Percentiles rank a stretch among this genome's conserved stretches.
Evolutionary conservation across 2,797 vertebrate species (phyloP).

Genomic region (Sebastes minor): DNA sequence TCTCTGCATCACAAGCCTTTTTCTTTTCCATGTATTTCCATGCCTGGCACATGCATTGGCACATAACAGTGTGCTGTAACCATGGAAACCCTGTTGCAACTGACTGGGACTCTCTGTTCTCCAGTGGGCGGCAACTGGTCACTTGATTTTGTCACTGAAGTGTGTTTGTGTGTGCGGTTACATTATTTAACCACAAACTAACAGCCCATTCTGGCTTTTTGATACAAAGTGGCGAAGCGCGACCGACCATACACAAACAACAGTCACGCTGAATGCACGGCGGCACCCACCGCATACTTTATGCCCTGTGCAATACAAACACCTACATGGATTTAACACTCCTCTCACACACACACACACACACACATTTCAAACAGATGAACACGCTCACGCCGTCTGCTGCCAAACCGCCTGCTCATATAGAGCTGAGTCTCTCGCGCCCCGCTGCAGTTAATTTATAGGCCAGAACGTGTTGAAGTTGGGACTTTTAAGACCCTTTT

Average conservation of each 20-base stretch:
- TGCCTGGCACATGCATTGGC: constrained; percentile 17
- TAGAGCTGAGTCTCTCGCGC: constrained; percentile 27
- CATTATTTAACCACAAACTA: constrained; percentile 44
- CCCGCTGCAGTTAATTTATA: constrained; percentile 53
- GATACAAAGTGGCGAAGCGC: constrained; percentile 41
- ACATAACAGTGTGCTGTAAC: constrained; percentile 27
- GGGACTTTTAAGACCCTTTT: constrained; percentile 17
- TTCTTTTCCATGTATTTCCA: constrained; percentile 8
- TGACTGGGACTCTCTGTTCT: constrained; percentile 39
- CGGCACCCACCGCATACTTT: constrained; percentile 31
- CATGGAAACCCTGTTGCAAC: constrained; percentile 12
- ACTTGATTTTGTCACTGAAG: constrained; percentile 19
- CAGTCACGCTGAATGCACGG: constrained; percentile 48
- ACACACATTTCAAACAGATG: constrained; percentile 43
- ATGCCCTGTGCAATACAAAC: constrained; percentile 49
- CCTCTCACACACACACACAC: constrained; percentile 25
- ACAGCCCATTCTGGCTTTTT: constrained; percentile 29
- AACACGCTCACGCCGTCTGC: constrained; percentile 11
- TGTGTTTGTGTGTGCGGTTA: constrained; percentile 41
- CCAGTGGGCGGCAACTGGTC: constrained; percentile 13
- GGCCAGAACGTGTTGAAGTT: constrained; percentile 56
- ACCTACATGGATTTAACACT: constrained; percentile 47
- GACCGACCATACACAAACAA: constrained; percentile 62
- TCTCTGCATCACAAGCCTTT: not conserved
- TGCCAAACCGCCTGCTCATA: constrained; percentile 48